Base-by-base conservation (phyloP, 2,113 vertebrate genomes). In the Pterocles burchelli region DNA sequence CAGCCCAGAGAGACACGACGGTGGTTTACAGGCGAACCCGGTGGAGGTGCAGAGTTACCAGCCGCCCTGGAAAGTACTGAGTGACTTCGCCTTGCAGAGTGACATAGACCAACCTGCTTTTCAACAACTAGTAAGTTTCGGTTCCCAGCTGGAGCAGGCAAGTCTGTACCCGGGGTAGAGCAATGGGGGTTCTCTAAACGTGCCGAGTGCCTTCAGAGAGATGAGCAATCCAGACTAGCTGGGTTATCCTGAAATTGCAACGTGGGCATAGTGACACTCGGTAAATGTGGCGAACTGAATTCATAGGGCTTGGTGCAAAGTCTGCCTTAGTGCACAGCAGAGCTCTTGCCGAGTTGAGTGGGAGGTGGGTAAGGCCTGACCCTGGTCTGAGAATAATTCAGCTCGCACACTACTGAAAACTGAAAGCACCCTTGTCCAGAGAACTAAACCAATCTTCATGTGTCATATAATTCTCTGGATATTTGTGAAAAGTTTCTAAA, bases 21-120 rank as follows among this genome's bases (percentile, higher is more conserved):
- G 99, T 48, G 99, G 99, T 96, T 98, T 99, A 80, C 99, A 99
- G 97, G 99, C 98, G 36, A 99, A 99, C 98, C 98, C 99, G 17
- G 99, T 99, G 97, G 99, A 99, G 97, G 99, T 99, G 96, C 99
- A 99, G 97, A 99, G 99, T 98, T 99, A 99, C 98, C 99, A 99
- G 96, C 99, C 99, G 8, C 99, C 99, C 80, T 99, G 99, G 99
- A 99, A 99, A 97, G 99, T 99, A 95, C 98, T 99, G 96, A 99
- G 99, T 85, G 99, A 99, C 98, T 99, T 99, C 97, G 99, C 99
- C 57, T 97, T 99, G 98, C 99, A 99, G 98, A 99, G 99, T 98
- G 99, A 99, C 98, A 99, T 99, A 96, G 99, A 99, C 96, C 99
- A 99, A 97, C 99, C 99, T 86, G 99, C 99, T 84, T 99, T 99